phyloP scores from a whole-genome alignment of 2,113 vertebrate genomes.

The Crotalus tigris region DNA sequence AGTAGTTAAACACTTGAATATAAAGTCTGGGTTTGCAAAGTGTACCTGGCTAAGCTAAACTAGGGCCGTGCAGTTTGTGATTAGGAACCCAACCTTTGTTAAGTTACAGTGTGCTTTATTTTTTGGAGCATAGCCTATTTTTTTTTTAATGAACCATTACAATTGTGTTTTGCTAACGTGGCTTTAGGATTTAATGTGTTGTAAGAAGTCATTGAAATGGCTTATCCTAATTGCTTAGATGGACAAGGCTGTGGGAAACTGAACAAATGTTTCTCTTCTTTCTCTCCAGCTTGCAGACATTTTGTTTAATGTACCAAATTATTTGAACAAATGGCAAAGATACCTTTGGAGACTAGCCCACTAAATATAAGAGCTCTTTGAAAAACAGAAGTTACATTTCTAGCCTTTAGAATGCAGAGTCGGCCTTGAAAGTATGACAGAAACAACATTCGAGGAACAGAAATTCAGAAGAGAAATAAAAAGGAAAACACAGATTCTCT shows the following conservation, averaged over 20 bases:
- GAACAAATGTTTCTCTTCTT: not conserved
- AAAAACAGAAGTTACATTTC: not conserved
- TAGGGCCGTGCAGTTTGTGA: not conserved
- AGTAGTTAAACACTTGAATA: not conserved
- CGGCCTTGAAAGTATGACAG: not conserved
- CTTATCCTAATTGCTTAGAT: not conserved
- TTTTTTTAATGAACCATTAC: not conserved
- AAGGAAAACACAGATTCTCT: not conserved
- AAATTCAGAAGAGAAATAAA: not conserved
- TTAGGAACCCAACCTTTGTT: not conserved
- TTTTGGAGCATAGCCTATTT: not conserved
- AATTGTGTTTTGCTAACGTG: not conserved
- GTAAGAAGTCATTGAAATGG: not conserved
- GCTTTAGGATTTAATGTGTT: not conserved
- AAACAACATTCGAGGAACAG: not conserved
- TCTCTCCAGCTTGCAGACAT: not conserved
- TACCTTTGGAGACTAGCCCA: not conserved
- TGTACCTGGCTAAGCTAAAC: not conserved
- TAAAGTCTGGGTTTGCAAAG: not conserved
- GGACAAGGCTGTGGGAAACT: conserved; percentile 18
- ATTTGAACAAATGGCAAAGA: not conserved
- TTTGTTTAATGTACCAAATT: not conserved
- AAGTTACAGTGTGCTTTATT: not conserved
- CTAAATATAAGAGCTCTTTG: not conserved
- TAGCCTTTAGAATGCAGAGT: not conserved